Percentiles rank a stretch among this genome's conserved stretches.
phyloP scores from a whole-genome alignment of 2,797 vertebrate species.

The Jordanella pulchra region DNA sequence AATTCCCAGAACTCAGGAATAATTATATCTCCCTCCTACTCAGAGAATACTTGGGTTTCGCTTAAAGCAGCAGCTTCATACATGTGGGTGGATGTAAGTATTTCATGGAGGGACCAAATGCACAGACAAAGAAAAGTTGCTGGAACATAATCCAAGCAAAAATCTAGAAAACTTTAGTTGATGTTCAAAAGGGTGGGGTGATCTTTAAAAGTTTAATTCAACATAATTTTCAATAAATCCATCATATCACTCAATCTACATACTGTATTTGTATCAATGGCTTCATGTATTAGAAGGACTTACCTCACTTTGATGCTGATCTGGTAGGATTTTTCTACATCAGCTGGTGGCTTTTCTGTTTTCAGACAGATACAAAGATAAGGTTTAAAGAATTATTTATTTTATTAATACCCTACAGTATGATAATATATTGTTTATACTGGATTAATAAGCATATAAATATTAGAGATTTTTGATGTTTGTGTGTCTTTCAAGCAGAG shows the following conservation, averaged over 20 bases:
- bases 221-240: background rate
- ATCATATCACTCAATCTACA: background rate
- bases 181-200: background rate
- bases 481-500: background rate
- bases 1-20: no score
- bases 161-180: background rate
- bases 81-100: no score
- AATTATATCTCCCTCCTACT: no score
- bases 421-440: background rate
- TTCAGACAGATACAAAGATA: background rate
- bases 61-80: no score
- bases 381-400: background rate
- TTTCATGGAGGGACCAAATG: no score
- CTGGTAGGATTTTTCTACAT: constrained; percentile 71
- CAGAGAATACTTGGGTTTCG: no score
- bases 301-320: constrained; percentile 76
- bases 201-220: background rate
- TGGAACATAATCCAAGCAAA: background rate
- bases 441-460: background rate
- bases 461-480: background rate
- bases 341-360: constrained; percentile 70
- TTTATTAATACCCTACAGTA: no score
- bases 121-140: no score
- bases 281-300: background rate
- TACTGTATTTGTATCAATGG: background rate